A percentile compares a stretch with the other conserved stretches of the same genome.
Conservation (phyloP, 2,888 invertebrate genomes). For the Stenichneumon culpator region DNA sequence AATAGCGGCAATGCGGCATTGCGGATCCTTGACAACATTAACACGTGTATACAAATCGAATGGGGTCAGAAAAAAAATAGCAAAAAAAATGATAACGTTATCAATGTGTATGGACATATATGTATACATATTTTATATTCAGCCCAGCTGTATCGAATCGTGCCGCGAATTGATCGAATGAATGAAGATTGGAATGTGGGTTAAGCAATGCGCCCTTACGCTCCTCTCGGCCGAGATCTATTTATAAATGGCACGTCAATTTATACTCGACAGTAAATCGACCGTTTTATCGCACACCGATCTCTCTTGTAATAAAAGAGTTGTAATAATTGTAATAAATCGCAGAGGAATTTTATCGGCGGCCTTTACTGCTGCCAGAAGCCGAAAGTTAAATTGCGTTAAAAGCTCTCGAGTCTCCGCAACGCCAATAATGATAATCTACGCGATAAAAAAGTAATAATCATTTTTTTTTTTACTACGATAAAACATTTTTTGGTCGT, state of each 20-base stretch:
- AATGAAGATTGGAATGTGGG: slow-evolving; percentile 64
- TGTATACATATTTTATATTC: background rate
- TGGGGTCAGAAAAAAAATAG: background rate
- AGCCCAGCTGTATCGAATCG: slow-evolving; percentile 3
- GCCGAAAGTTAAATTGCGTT: background rate
- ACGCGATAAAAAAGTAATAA: too few relatives aligned
- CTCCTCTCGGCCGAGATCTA: slow-evolving; percentile 53
- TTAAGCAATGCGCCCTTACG: slow-evolving; percentile 57
- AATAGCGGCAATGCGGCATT: slow-evolving; percentile 16
- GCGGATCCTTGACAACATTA: slow-evolving; percentile 13
- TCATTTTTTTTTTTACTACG: too few relatives aligned
- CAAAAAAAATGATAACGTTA: background rate
- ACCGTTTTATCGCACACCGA: slow-evolving; percentile 47
- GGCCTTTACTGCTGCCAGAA: background rate
- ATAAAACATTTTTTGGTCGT: too few relatives aligned
- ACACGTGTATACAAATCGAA: background rate
- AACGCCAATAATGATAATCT: too few relatives aligned
- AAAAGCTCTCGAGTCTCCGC: background rate
- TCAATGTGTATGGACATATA: background rate
- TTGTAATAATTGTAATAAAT: slow-evolving; percentile 28
- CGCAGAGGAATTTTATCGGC: slow-evolving; percentile 26
- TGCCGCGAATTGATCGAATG: slow-evolving; percentile 46
- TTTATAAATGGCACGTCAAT: slow-evolving; percentile 62
- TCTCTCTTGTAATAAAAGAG: slow-evolving; percentile 38
- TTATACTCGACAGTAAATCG: slow-evolving; percentile 52